phyloP scores from a whole-genome alignment of 2,113 vertebrate genomes.

The Eulemur rufifrons region DNA sequence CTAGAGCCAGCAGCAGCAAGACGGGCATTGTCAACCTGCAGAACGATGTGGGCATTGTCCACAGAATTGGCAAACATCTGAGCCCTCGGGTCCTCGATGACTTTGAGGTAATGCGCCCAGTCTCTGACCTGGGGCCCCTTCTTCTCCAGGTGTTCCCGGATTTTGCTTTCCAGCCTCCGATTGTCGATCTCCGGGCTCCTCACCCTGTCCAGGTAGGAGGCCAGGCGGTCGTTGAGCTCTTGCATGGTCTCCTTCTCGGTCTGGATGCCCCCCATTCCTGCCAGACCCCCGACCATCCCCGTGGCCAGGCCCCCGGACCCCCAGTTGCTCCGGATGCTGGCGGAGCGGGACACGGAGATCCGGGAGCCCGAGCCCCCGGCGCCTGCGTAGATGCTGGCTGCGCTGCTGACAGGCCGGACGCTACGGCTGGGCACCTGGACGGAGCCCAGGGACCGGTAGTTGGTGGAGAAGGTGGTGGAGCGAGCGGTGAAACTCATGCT shows the following conservation, averaged over 20 bases:
- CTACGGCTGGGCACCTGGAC: conserved; percentile 64
- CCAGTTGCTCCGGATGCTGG: conserved; percentile 81
- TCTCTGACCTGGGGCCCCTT: conserved; percentile 88
- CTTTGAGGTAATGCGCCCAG: conserved; percentile 88
- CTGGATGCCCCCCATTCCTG: conserved; percentile 72
- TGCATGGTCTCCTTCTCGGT: conserved; percentile 91
- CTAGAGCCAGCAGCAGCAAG: conserved; percentile 94
- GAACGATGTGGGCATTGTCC: conserved; percentile 90
- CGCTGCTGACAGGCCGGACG: conserved; percentile 78
- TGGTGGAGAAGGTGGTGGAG: background rate
- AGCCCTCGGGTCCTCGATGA: conserved; percentile 88
- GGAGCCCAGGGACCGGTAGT: conserved; percentile 52
- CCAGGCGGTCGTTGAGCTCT: conserved; percentile 91
- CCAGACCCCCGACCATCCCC: conserved; percentile 56
- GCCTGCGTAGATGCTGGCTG: conserved; percentile 88
- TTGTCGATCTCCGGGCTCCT: conserved; percentile 89
- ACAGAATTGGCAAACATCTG: conserved; percentile 89
- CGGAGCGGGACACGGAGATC: conserved; percentile 82
- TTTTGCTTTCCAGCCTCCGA: conserved; percentile 87
- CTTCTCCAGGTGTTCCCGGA: conserved; percentile 90
- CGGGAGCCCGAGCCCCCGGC: conserved; percentile 86
- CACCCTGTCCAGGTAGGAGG: conserved; percentile 90
- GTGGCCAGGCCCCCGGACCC: conserved; percentile 39
- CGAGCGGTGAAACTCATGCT: conserved; percentile 84
- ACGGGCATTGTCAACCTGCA: conserved; percentile 95